Conservation (phyloP, 64 coral and sea anemone genomes). For the Dendronephthya gigantea region DNA sequence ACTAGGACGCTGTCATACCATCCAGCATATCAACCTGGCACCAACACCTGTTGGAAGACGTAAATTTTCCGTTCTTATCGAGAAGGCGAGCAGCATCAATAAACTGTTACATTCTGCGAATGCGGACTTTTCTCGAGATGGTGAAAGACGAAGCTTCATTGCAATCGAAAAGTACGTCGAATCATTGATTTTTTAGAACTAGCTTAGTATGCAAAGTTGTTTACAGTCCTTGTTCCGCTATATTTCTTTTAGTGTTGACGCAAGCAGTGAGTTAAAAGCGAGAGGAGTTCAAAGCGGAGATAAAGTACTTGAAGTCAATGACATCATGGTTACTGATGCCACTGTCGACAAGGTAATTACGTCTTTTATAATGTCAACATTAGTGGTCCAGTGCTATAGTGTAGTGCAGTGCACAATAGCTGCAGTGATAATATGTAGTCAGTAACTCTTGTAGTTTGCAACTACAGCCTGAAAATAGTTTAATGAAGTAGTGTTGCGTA, state of each 20-base stretch:
- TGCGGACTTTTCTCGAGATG: not conserved
- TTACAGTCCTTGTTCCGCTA: too few species aligned
- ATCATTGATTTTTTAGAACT: not conserved
- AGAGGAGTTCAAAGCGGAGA: conserved; percentile 1
- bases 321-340: conserved; percentile 10
- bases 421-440: too few species aligned
- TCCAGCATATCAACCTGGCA: conserved; percentile 7
- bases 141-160: not conserved
- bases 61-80: conserved; percentile 8
- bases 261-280: conserved; percentile 3
- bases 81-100: not conserved
- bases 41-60: not conserved
- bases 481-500: too few species aligned
- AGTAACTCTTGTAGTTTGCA: too few species aligned
- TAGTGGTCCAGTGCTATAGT: too few species aligned
- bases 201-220: too few species aligned
- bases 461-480: too few species aligned
- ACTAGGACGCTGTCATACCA: not conserved
- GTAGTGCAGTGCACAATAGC: too few species aligned
- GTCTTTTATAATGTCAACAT: too few species aligned
- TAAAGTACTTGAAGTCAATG: conserved; percentile 17
- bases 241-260: not conserved
- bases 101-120: not conserved
- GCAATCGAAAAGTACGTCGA: not conserved
- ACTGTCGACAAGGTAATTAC: not conserved